Base-by-base conservation (phyloP, 2,888 invertebrate genomes). In the Melanotus villosus region DNA sequence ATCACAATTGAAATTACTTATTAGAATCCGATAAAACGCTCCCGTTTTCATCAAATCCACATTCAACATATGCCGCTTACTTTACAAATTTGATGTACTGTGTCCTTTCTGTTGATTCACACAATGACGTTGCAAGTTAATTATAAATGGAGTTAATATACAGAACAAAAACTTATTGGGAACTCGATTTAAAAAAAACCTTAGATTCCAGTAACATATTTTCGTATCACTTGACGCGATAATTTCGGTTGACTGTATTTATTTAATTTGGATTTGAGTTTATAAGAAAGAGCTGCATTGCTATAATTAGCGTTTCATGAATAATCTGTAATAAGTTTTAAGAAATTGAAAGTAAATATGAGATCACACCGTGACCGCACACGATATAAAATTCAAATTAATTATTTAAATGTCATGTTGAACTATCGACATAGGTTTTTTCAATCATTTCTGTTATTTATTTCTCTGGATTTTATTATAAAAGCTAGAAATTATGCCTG, bases 51-150 rank as follows among this genome's bases (percentile, higher is more conserved):
- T 65, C 60, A 14, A 69, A 69, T 56, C 30, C 54, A 50, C 65
- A 62, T 65, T 56, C 60, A 69, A 60, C 69, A 69, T 69, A 69
- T 60, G 65, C 69, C 57, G 65, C 64, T 56, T 45, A 56, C 65
- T 60, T 59, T 65, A 65, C 60, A 65, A 69, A 69, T 69, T 69
- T 69, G 69, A 69, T 69, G 60, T 58, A 30, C 50, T 36, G 23
- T 52, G 43, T 68, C 60, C 56, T 38, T 65, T 69, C 50, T 23
- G 64, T 69, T 47, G 65, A 65, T 69, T 69, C 69, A 65, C 60
- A 69, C 57, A 57, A 41, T 69, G 69, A 69, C 69, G 59, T 50
- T 65, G 69, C 65, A 69, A 69, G 65, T 69, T 65, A 68, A 68
- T 65, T 69, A 65, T 69, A 69, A 65, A 65, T 65, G 47, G 58